A percentile compares a stretch with the other conserved stretches of the same genome.
These are phyloP conservation scores for Chelmon rostratus DNA, from an alignment of 2,797 vertebrate genomes.

Conservation along the genomic window DNA sequence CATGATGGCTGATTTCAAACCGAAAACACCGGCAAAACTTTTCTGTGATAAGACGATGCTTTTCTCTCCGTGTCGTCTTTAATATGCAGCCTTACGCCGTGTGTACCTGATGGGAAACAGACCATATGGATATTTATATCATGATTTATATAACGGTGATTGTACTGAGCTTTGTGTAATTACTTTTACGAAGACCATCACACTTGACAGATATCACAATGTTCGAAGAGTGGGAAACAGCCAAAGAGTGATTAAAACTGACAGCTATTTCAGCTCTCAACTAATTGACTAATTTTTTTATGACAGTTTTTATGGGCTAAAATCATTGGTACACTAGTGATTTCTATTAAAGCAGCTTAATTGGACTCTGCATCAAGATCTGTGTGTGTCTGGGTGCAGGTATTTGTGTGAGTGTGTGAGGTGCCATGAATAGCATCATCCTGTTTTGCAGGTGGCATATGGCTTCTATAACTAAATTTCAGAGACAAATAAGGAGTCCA, in stretches of 20 bases:
- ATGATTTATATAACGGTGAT: slow-evolving; percentile 68
- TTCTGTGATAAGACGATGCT: slow-evolving; percentile 5
- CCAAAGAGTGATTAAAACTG: slow-evolving; percentile 69
- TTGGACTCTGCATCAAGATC: slow-evolving; percentile 56
- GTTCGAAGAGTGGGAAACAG: slow-evolving; percentile 59
- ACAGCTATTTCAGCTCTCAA: slow-evolving; percentile 71
- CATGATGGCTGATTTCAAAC: neutral
- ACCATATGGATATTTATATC: slow-evolving; percentile 70
- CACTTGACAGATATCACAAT: slow-evolving; percentile 71
- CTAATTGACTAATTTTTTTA: slow-evolving; percentile 79
- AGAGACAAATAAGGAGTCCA: slow-evolving; percentile 1
- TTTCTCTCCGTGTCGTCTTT: slow-evolving; percentile 24
- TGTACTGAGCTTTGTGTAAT: slow-evolving; percentile 69
- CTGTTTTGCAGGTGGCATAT: neutral
- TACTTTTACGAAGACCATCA: slow-evolving; percentile 67
- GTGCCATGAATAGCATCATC: neutral
- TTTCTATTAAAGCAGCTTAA: slow-evolving; percentile 63
- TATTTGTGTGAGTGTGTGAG: neutral
- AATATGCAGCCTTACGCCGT: slow-evolving; percentile 8
- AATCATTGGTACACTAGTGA: slow-evolving; percentile 58
- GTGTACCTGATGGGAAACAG: slow-evolving; percentile 45
- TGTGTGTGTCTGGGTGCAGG: slow-evolving; percentile 17
- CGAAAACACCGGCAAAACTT: slow-evolving; percentile 4
- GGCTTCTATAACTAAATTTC: neutral
- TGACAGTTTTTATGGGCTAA: slow-evolving; percentile 75